Conservation (phyloP, 2,888 invertebrate species). For the Periphyllus acericola region DNA sequence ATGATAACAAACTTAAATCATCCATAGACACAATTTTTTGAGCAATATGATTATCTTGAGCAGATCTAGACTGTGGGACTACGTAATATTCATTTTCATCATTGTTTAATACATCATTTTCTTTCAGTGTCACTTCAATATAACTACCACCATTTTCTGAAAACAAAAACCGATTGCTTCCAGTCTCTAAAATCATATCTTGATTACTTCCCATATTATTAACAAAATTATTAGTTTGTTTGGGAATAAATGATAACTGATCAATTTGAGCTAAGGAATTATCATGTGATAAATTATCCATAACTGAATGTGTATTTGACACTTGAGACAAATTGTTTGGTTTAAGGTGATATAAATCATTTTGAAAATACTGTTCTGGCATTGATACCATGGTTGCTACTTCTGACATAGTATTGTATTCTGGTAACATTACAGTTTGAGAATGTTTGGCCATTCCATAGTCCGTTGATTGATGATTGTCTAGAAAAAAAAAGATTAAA, state of each 20-base stretch:
- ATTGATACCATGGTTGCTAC: constrained; percentile 50
- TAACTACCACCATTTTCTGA: constrained; percentile 42
- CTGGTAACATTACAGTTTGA: constrained; percentile 47
- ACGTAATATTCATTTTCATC: constrained; percentile 50
- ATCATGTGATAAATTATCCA: constrained; percentile 38
- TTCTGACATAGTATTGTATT: constrained; percentile 45
- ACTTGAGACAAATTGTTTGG: constrained; percentile 42
- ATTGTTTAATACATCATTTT: constrained; percentile 38
- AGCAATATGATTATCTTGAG: constrained; percentile 49
- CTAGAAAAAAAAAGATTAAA: constrained; percentile 25
- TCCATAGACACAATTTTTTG: constrained; percentile 54
- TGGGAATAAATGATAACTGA: constrained; percentile 50
- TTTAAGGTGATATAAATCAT: constrained; percentile 51
- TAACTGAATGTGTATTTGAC: constrained; percentile 49
- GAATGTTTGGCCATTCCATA: constrained; percentile 40
- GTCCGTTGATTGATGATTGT: constrained; percentile 19
- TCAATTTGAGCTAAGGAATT: constrained; percentile 41
- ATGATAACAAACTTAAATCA: constrained; percentile 49
- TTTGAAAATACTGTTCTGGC: constrained; percentile 58
- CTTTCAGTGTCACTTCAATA: constrained; percentile 51
- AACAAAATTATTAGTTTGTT: constrained; percentile 33
- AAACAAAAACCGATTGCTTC: constrained; percentile 46
- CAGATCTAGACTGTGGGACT: constrained; percentile 35
- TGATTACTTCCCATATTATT: constrained; percentile 42
- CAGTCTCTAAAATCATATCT: constrained; percentile 45